A percentile compares a stretch with the other conserved stretches of the same genome.
phyloP scores from a whole-genome alignment of 2,113 vertebrate species.

The Notothenia rossii region DNA sequence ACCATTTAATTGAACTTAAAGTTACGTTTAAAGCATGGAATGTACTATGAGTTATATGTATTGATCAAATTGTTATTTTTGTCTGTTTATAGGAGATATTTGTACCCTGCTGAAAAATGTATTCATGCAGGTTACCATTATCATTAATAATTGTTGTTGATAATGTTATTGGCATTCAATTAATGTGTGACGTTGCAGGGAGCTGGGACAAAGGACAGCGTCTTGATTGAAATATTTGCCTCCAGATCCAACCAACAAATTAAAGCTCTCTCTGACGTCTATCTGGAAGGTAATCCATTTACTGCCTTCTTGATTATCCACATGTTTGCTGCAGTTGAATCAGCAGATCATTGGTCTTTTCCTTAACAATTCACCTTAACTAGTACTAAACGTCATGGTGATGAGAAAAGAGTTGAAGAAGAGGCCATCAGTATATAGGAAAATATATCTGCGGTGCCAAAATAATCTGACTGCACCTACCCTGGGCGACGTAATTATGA shows the following conservation, averaged over 20 bases:
- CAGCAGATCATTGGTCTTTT: not conserved
- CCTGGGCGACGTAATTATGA: too few species aligned
- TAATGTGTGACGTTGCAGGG: slow-evolving; percentile 74
- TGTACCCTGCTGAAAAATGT: not conserved
- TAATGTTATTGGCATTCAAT: not conserved
- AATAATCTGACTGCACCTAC: too few species aligned
- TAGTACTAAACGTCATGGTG: too few species aligned
- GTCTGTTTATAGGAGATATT: not conserved
- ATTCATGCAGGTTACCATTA: not conserved
- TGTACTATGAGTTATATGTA: too few species aligned
- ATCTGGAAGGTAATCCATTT: slow-evolving; percentile 71
- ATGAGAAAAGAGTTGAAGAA: too few species aligned
- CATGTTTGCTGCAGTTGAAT: not conserved
- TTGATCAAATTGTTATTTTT: too few species aligned
- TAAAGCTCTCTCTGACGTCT: slow-evolving; percentile 79
- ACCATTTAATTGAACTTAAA: too few species aligned
- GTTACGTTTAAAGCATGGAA: too few species aligned
- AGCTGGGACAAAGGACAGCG: slow-evolving; percentile 75
- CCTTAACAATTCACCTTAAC: too few species aligned
- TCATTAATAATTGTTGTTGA: not conserved
- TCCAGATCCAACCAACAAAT: slow-evolving; percentile 85
- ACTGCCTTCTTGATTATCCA: not conserved
- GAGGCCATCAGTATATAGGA: too few species aligned
- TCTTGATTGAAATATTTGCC: slow-evolving; percentile 86
- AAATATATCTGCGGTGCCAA: too few species aligned